Evolutionary conservation across 2,888 invertebrate species (phyloP).

Genomic region (Ametastegia equiseti): DNA sequence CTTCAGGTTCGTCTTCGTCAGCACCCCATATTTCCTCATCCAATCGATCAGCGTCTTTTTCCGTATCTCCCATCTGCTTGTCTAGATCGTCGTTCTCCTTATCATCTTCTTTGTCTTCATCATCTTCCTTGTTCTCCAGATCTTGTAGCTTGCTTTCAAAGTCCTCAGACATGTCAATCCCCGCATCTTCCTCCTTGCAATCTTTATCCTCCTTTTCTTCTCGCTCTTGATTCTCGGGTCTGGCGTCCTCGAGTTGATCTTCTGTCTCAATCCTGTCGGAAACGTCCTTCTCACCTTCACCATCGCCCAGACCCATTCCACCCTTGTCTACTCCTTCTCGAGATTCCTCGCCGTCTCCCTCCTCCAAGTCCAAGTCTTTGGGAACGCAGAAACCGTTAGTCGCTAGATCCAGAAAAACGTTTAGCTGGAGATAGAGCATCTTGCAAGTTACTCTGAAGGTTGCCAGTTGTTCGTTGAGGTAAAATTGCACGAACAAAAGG

Average conservation of each 20-base stretch:
- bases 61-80: constrained; percentile 98
- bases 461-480: constrained; percentile 87
- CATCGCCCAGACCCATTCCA: constrained; percentile 95
- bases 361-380: constrained; percentile 88
- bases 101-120: constrained; percentile 81
- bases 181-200: constrained; percentile 92
- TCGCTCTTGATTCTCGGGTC: constrained; percentile 87
- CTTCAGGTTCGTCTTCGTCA: constrained; percentile 86
- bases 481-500: constrained; percentile 85
- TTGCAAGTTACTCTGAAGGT: constrained; percentile 89
- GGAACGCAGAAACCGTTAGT: constrained; percentile 95
- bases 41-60: constrained; percentile 88
- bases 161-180: constrained; percentile 97
- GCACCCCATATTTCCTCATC: constrained; percentile 91
- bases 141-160: constrained; percentile 94
- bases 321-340: constrained; percentile 80
- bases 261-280: constrained; percentile 95
- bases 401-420: constrained; percentile 90
- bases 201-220: constrained; percentile 84
- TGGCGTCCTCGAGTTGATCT: constrained; percentile 95
- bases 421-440: constrained; percentile 88
- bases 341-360: constrained; percentile 80
- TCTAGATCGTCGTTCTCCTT: constrained; percentile 89
- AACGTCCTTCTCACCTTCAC: constrained; percentile 95
- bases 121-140: constrained; percentile 81